Evolutionary conservation across 2,797 vertebrate genomes (phyloP), one percentile per base, ranked within the genome.

Genomic region (Mus caroli): DNA sequence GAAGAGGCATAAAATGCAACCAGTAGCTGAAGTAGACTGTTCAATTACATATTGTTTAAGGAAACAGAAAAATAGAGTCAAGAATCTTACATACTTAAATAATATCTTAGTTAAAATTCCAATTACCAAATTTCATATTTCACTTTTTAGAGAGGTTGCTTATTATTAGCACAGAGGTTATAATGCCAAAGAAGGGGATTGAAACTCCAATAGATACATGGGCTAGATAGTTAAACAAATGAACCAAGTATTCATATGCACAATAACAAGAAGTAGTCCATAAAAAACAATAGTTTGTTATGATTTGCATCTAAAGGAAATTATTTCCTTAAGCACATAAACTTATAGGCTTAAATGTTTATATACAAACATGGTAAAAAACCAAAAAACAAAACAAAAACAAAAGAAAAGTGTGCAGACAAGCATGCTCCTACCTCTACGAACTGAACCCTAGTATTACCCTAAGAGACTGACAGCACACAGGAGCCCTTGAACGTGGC

Each of bases 81-180:
- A 6, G 10, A 64, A 85, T 69, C 34, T 11, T 73, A 56, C 56
- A 87, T 4, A 0, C 43, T 94, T 93, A 46, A 76, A 40, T 4
- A 83, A 43, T 75, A 46, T 77, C 10, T 58, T 94, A 40, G 73
- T 84, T n/a, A 85, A 79, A 46, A 91, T 93, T 54, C 64, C 34
- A 92, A 37, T 79, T 20, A 93, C 28, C 37, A 60, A 87, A 89
- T 87, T 86, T 96, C 88, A 84, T 79, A 86, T 31, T 76, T 64
- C 20, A 77, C 52, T 73, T 85, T 88, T 96, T 46, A 43, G 58
- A 83, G 58, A 90, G 14, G 14, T 71, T 86, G 15, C 20, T 64
- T 84, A 79, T 77, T 11, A 92, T 73, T 80, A 76, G 78, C 20
- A 34, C n/a, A 69, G 34, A 80, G 88, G 37, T 34, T 76, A 50